These are phyloP conservation scores for Poeciliopsis gracilis DNA, from an alignment of 2,797 vertebrate species.

Conservation along the genomic window DNA sequence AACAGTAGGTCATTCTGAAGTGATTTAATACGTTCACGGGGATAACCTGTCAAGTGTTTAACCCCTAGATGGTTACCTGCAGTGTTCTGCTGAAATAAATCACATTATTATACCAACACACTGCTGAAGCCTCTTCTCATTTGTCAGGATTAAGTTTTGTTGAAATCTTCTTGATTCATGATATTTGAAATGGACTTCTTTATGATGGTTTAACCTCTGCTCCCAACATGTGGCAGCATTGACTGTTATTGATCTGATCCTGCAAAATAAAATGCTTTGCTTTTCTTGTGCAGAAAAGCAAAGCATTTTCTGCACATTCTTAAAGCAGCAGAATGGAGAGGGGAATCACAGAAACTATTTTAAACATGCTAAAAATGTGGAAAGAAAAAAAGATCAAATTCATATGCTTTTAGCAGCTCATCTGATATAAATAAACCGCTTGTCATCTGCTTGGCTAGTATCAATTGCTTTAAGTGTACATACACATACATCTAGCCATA, in stretches of 20 bases:
- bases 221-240: constrained; percentile 64
- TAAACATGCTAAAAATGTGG: constrained; percentile 27
- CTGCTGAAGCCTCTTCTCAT: constrained; percentile 51
- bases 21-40: constrained; percentile 64
- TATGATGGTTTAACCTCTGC: constrained; percentile 77
- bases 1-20: constrained; percentile 77
- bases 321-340: constrained; percentile 21
- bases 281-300: constrained; percentile 43
- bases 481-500: background rate
- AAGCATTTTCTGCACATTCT: constrained; percentile 35
- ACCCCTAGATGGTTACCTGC: constrained; percentile 61
- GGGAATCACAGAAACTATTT: constrained; percentile 18
- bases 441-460: background rate
- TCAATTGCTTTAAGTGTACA: background rate
- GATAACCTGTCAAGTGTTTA: constrained; percentile 70
- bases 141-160: constrained; percentile 69
- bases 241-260: constrained; percentile 73
- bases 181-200: constrained; percentile 72
- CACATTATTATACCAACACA: constrained; percentile 37
- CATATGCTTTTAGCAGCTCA: constrained; percentile 6
- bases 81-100: constrained; percentile 51
- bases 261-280: constrained; percentile 68
- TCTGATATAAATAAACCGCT: background rate
- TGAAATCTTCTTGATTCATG: constrained; percentile 70
- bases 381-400: constrained; percentile 2